Percentiles rank a stretch among this genome's conserved stretches.
phyloP scores from a whole-genome alignment of 2,888 invertebrate species.

The Aquatica leii region DNA sequence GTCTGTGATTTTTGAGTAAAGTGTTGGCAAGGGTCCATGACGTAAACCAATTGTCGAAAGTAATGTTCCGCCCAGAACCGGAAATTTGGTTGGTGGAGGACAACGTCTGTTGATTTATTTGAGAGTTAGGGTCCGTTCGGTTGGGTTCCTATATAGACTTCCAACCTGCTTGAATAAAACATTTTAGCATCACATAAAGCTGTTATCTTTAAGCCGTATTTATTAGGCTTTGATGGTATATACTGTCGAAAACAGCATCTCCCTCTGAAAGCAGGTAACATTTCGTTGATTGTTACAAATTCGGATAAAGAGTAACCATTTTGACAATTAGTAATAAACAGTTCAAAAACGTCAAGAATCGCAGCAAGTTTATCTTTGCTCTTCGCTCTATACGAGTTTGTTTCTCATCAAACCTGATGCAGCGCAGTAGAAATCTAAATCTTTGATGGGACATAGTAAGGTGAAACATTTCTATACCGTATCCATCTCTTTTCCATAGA shows the following conservation, averaged over 20 bases:
- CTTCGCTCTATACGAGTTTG: not conserved
- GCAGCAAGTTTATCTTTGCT: slow-evolving; percentile 33
- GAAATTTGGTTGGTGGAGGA: not conserved
- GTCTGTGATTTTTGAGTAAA: not conserved
- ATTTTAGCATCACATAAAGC: not conserved
- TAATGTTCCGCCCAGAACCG: not conserved
- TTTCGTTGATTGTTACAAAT: slow-evolving; percentile 31
- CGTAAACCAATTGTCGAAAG: slow-evolving; percentile 10
- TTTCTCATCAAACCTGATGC: slow-evolving; percentile 3
- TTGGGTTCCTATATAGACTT: not conserved
- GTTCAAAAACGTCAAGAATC: slow-evolving; percentile 24
- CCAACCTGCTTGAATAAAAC: not conserved
- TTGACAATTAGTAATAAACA: slow-evolving; percentile 30
- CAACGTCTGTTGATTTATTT: not conserved
- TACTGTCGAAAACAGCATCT: no score
- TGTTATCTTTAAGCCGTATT: slow-evolving; percentile 8
- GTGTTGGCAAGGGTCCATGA: not conserved
- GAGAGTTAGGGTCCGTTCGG: not conserved
- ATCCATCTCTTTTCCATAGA: not conserved
- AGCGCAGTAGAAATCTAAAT: slow-evolving; percentile 5
- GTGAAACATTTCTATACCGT: not conserved
- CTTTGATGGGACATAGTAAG: not conserved
- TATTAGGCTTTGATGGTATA: no score
- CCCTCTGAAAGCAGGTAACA: slow-evolving; percentile 24
- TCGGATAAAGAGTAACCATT: slow-evolving; percentile 20